Conservation (phyloP, 2,797 vertebrate species). For the Epinephelus awoara region DNA sequence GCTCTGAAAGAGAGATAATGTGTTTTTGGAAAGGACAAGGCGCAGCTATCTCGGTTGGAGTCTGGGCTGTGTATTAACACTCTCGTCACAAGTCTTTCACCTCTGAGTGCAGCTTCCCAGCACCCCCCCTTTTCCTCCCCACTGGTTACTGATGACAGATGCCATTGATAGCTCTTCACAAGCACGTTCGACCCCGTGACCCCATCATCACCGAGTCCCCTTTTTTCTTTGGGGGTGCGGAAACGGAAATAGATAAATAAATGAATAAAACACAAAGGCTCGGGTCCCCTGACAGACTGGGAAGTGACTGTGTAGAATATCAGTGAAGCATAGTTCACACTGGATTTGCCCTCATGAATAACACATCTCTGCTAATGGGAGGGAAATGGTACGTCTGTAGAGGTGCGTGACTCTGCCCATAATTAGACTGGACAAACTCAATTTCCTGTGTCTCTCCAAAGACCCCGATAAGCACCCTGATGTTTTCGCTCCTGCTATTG, state of each 20-base stretch:
- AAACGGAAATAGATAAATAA: constrained; percentile 83
- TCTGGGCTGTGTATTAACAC: constrained; percentile 55
- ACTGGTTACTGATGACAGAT: constrained; percentile 60
- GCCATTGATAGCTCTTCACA: constrained; percentile 71
- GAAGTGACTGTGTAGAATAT: constrained; percentile 82
- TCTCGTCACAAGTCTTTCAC: constrained; percentile 57
- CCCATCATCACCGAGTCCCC: constrained; percentile 47
- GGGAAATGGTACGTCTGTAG: constrained; percentile 79
- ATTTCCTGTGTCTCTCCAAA: constrained; percentile 86
- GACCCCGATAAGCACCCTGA: constrained; percentile 77
- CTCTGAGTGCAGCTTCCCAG: constrained; percentile 40
- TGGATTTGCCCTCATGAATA: constrained; percentile 89
- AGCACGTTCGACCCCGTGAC: constrained; percentile 69
- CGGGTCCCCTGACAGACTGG: constrained; percentile 77
- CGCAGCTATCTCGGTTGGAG: constrained; percentile 57
- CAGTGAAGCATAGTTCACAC: constrained; percentile 87
- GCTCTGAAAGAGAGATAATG: constrained; percentile 73
- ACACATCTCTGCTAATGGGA: constrained; percentile 87
- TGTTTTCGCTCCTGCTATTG: constrained; percentile 62
- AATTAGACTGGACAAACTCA: constrained; percentile 87
- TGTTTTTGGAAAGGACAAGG: constrained; percentile 72
- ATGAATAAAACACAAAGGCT: constrained; percentile 78
- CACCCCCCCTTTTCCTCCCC: constrained; percentile 13
- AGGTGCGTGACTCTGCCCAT: constrained; percentile 78
- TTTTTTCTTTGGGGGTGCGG: constrained; percentile 48